Evolutionary conservation across 2,113 vertebrate species (phyloP), one percentile per base, ranked within the genome.

Genomic region (Agapornis roseicollis): DNA sequence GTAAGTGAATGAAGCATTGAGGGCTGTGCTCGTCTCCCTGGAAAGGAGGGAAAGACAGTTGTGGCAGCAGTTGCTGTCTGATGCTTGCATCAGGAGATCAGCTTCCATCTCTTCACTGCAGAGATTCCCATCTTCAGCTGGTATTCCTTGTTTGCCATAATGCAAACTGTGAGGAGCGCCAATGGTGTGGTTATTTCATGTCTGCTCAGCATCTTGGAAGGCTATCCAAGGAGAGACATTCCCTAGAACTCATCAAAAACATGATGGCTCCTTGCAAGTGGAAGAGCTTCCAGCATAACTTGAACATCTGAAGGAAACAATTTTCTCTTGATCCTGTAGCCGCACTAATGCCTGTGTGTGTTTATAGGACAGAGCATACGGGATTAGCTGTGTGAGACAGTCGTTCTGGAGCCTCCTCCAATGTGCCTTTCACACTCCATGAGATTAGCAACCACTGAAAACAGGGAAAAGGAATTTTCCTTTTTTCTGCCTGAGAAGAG

Each of bases 351-450:
- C 88, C 56, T 86, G 94, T 68, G 50, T 47, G 55, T 66, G 42
- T 86, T 84, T 84, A 42, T 71, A 74, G 90, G 83, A 66, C 53
- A 20, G 20, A 70, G 47, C 4, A 9, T 37, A 72, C 66, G 16
- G 49, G 88, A 93, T 85, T 20, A 79, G 92, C 82, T 88, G 42
- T 80, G 12, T 77, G 94, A 91, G 94, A 35, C 78, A 93, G 93
- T 90, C 74, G 17, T 66, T 91, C 94, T 47, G 49, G 89, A 94
- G 58, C 84, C 89, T 86, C 87, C 60, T 73, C 92, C 81, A 89
- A 74, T 55, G 90, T 95, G 97, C 93, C 91, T 97, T 97, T 93
- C 96, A 96, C 37, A 86, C 91, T 95, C 74, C 77, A 77, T 41
- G 56, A 81, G 94, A 90, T 88, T 77, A 78, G 85, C 82, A 55